Percentiles rank a stretch among this genome's conserved stretches.
These are phyloP conservation scores for Hypena proboscidalis DNA, from an alignment of 2,888 invertebrate genomes.

Conservation along the genomic window DNA sequence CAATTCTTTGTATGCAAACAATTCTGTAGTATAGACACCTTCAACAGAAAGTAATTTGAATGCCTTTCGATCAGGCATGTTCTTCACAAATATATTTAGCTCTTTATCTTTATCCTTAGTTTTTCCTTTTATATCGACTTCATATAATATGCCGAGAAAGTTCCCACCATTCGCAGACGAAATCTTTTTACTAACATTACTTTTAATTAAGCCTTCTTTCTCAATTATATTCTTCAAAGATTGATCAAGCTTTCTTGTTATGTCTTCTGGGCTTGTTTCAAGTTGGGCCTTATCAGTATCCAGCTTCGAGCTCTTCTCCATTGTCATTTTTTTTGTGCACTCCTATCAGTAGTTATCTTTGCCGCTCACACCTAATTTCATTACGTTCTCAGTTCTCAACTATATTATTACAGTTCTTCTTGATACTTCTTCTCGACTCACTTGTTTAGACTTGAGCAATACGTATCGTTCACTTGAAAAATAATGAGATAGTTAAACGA, in stretches of 20 bases:
- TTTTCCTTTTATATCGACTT: conserved; percentile 55
- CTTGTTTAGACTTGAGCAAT: too few species aligned
- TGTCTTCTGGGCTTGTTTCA: too few species aligned
- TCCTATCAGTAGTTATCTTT: too few species aligned
- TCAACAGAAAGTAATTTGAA: conserved; percentile 40
- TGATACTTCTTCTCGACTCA: too few species aligned
- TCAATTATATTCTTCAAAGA: conserved; percentile 33
- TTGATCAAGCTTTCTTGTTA: conserved; percentile 26
- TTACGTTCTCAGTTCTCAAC: too few species aligned
- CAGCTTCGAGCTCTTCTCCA: too few species aligned
- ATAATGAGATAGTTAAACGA: too few species aligned
- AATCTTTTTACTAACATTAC: conserved; percentile 18
- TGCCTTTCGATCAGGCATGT: conserved; percentile 29
- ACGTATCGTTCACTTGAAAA: too few species aligned
- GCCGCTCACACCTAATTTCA: too few species aligned
- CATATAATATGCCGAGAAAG: conserved; percentile 53
- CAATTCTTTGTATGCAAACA: conserved; percentile 52
- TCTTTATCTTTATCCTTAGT: conserved; percentile 51
- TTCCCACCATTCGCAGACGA: conserved; percentile 58
- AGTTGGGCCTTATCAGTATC: too few species aligned
- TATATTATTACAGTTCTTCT: too few species aligned
- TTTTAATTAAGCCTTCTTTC: conserved; percentile 23
- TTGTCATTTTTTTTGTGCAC: too few species aligned
- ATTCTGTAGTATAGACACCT: conserved; percentile 50
- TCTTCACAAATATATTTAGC: conserved; percentile 59